phyloP scores from a whole-genome alignment of 2,113 vertebrate genomes.

The Brienomyrus brachyistius region DNA sequence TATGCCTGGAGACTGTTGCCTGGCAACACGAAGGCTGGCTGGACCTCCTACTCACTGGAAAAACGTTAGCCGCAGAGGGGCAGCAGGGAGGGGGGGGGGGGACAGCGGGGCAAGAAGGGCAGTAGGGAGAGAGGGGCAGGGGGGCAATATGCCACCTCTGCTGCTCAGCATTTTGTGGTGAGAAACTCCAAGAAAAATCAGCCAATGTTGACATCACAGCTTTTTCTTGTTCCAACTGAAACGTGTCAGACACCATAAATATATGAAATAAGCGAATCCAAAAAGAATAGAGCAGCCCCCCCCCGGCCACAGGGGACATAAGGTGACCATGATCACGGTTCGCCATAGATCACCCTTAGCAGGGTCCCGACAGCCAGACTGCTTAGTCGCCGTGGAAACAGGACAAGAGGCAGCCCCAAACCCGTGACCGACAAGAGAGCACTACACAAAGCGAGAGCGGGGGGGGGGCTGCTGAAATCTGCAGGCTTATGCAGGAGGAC shows the following conservation, averaged over 20 bases:
- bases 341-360: not conserved
- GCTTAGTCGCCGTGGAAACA: not conserved
- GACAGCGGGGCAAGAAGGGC: too few relatives aligned
- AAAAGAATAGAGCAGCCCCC: too few relatives aligned
- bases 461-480: not conserved
- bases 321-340: not conserved
- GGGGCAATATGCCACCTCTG: too few relatives aligned
- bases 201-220: too few relatives aligned
- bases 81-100: too few relatives aligned
- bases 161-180: too few relatives aligned
- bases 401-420: not conserved
- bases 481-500: not conserved
- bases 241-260: too few relatives aligned
- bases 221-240: too few relatives aligned
- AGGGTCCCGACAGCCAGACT: not conserved
- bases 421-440: not conserved
- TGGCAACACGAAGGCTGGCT: conserved; percentile 13
- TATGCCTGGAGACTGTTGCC: conserved; percentile 8
- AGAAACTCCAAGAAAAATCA: too few relatives aligned
- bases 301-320: not conserved
- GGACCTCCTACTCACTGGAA: not conserved
- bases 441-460: not conserved
- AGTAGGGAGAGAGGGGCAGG: too few relatives aligned
- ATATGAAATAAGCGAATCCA: too few relatives aligned
- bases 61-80: not conserved